Evolutionary conservation across 2,113 vertebrate species (phyloP).

Genomic region (Eptesicus fuscus): DNA sequence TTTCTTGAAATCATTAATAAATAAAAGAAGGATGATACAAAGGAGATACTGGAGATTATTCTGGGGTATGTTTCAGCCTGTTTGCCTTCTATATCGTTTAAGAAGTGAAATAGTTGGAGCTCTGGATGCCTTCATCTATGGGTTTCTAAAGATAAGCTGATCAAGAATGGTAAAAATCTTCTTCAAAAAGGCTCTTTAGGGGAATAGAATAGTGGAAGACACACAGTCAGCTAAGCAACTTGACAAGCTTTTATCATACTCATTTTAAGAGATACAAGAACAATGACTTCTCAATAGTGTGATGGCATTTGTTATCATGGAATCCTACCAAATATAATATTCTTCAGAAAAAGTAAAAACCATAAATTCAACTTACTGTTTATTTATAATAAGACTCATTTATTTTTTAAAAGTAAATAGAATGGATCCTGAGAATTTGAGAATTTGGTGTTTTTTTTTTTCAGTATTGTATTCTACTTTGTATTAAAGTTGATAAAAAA

Average conservation of each 20-base stretch:
- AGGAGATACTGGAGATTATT: not conserved
- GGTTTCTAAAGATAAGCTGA: not conserved
- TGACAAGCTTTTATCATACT: not conserved
- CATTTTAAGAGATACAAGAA: not conserved
- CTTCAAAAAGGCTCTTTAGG: not conserved
- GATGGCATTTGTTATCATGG: not conserved
- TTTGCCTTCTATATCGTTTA: not conserved
- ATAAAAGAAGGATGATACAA: not conserved
- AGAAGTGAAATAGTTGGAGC: not conserved
- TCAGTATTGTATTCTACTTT: not conserved
- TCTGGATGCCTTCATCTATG: not conserved
- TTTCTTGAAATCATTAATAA: not conserved
- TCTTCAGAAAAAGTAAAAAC: slow-evolving; percentile 4
- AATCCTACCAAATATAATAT: not conserved
- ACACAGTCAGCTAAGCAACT: not conserved
- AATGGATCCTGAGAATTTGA: not conserved
- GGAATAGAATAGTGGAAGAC: not conserved
- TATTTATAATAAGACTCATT: not conserved
- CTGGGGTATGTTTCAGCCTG: not conserved
- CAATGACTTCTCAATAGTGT: not conserved
- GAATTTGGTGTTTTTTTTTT: not conserved
- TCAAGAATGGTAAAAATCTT: not conserved
- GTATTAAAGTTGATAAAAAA: not conserved
- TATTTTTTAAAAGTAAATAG: not conserved
- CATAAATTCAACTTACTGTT: not conserved